Percentiles rank a stretch among this genome's conserved stretches.
These are phyloP conservation scores for Itoplectis maculator DNA, from an alignment of 2,888 invertebrate genomes.

Conservation along the genomic window DNA sequence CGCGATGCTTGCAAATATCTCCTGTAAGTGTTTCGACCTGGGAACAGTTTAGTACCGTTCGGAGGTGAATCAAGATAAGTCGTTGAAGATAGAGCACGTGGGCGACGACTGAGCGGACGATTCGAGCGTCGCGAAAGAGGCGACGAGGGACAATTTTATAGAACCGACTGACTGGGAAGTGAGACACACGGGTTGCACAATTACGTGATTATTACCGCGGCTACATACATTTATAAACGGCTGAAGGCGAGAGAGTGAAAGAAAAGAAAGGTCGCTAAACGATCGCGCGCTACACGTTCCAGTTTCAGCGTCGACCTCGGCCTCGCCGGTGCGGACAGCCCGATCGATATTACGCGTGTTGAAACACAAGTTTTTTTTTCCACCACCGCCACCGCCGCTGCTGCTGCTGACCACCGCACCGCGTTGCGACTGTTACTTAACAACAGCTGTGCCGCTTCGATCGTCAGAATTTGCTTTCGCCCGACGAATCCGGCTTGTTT, in stretches of 20 bases:
- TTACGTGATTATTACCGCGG: neutral
- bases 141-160: slow-evolving; percentile 7
- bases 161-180: neutral
- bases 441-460: slow-evolving; percentile 24
- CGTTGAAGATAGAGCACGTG: neutral
- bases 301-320: slow-evolving; percentile 61
- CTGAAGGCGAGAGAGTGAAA: slow-evolving; percentile 28
- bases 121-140: neutral
- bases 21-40: too few species aligned
- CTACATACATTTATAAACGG: neutral
- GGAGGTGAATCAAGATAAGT: neutral
- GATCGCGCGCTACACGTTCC: slow-evolving; percentile 48
- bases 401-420: slow-evolving; percentile 32
- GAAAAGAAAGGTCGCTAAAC: slow-evolving; percentile 40
- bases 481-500: neutral
- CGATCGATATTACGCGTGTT: slow-evolving; percentile 64
- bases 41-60: neutral
- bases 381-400: too few species aligned
- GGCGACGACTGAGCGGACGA: neutral
- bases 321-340: slow-evolving; percentile 27
- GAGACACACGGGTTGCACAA: slow-evolving; percentile 10
- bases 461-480: slow-evolving; percentile 6
- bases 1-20: too few species aligned
- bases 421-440: neutral
- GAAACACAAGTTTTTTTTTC: slow-evolving; percentile 48